Evolutionary conservation across 2,888 invertebrate species (phyloP).

Genomic region (Germaria angustata): DNA sequence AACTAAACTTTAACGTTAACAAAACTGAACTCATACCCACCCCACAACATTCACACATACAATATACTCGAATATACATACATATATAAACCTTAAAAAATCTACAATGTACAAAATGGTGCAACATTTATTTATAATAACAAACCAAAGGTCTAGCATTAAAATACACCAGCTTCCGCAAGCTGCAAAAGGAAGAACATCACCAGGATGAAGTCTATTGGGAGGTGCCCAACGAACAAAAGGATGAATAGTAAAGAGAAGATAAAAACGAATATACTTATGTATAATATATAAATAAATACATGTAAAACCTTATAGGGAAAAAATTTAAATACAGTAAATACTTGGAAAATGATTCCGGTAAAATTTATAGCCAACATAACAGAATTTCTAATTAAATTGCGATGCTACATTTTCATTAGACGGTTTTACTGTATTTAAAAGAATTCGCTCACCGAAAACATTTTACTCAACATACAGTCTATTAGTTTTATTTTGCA

Average conservation of each 20-base stretch:
- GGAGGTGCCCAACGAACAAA: conserved; percentile 82
- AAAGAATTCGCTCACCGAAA: conserved; percentile 45
- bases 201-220: conserved; percentile 85
- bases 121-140: conserved; percentile 38
- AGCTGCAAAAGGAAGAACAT: conserved; percentile 82
- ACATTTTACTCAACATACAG: conserved; percentile 36
- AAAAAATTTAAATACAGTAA: conserved; percentile 26
- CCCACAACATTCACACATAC: no score
- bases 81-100: conserved; percentile 39
- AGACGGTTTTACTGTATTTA: conserved; percentile 42
- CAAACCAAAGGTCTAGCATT: conserved; percentile 80
- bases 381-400: not conserved
- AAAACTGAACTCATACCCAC: conserved; percentile 36
- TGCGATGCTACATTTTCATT: not conserved
- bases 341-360: not conserved
- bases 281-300: conserved; percentile 14
- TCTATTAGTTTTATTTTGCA: conserved; percentile 57
- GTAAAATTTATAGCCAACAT: not conserved
- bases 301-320: conserved; percentile 4
- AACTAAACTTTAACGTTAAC: conserved; percentile 56
- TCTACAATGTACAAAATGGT: conserved; percentile 22
- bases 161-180: conserved; percentile 80
- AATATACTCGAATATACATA: not conserved
- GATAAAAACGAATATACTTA: conserved; percentile 63
- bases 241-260: conserved; percentile 78